Evolutionary conservation across 2,888 invertebrate species (phyloP), one percentile per base, ranked within the genome.

Genomic region (Uloborus plumipes): DNA sequence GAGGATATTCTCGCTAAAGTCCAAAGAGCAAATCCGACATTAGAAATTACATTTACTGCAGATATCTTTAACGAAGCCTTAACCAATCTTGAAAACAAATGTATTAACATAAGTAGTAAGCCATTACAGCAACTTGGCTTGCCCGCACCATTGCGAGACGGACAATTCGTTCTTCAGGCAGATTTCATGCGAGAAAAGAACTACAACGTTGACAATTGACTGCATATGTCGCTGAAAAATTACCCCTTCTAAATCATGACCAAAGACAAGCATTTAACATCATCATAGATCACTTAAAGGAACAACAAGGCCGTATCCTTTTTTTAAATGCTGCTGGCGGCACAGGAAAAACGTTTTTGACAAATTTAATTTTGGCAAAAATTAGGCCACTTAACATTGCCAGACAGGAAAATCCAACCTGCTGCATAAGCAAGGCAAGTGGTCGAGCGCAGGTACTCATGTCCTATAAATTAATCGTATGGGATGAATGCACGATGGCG

Each of bases 291-390:
- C 53, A 2, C 53, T 16, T 53, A 53, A 53, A n/a, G n/a, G n/a
- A 15, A 14, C 2, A 15, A 18, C n/a, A 2, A 20, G 58, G 18
- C 1, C 18, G 58, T 11, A 11, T 58, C 2, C 7, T 62, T 31
- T 62, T 39, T 20, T 31, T 62, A 39, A 18, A 39, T 62, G 62
- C 62, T 47, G 18, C 62, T n/a, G 62, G 62, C 7, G 62, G 62
- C 9, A 31, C 62, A 11, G 62, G 62, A 15, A 62, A 62, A 62
- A 62, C 62, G 16, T 62, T 31, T n/a, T n/a, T 62, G 7, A 62
- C 47, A 11, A 22, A 18, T 18, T 39, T 62, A 31, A 39, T 62
- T 16, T 47, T 62, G 11, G 3, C 62, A 4, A 18, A 62, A n/a
- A 31, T 62, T 18, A 39, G 39, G 9, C 1, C 26, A 26, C 4